Base-by-base conservation (phyloP, 2,888 invertebrate genomes). In the Disparrhopalites patrizii region DNA sequence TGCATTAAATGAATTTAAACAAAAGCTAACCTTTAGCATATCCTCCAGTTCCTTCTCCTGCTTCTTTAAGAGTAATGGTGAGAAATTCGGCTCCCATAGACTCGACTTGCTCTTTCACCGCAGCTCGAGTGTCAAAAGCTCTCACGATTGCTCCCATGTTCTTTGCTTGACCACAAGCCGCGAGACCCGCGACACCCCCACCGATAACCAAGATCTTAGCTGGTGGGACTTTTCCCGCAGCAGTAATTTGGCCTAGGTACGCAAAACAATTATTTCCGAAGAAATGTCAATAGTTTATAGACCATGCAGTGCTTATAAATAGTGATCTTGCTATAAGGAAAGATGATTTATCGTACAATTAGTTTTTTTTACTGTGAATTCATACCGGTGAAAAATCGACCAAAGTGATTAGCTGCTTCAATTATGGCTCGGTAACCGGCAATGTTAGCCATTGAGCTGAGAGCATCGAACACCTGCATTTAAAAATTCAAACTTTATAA, bases 361-460 rank as follows among this genome's bases (percentile, higher is more conserved):
- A 18, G 10, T 15, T n/a, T n/a, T n/a, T n/a, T n/a, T n/a, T n/a
- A n/a, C n/a, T 25, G 27, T 25, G 23, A 40, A 38, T 40, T 62
- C 75, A 77, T 78, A 89, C 91, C 91, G 70, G 91, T 87, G 80
- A 93, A 92, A 81, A 93, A 93, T 74, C 92, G 82, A n/a, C 92
- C 92, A 79, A 91, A 93, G 77, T 92, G 84, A 74, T 91, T 90
- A 0, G 93, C 90, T 8, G 93, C 92, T 81, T 93, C 92, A 30
- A 93, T 84, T 15, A 93, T 92, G 1, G 92, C 91, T 57, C 92
- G 84, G 80, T 93, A 93, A 3, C 93, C 91, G 28, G 90, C 85
- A 70, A 93, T 89, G 78, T 93, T 93, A 0, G 92, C 91, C 93
- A 93, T 93, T 0, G 93, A 93, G 77, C 90, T 91, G 2, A 93